Evolutionary conservation across 2,797 vertebrate species (phyloP).

Genomic region (Hypotaenidia okinawae): DNA sequence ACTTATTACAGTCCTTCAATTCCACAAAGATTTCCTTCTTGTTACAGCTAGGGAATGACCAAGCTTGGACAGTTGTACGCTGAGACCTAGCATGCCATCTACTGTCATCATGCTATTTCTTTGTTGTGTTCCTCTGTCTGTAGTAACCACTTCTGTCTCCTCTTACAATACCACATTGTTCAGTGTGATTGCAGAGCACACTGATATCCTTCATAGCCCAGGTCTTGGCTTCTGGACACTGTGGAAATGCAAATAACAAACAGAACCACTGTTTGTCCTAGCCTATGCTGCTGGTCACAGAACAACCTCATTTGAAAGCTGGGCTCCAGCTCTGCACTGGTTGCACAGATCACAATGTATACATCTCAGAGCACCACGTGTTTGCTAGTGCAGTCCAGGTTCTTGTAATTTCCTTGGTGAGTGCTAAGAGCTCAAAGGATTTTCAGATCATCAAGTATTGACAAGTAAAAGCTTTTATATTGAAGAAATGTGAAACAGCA

Average conservation of each 20-base stretch:
- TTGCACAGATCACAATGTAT: accelerated
- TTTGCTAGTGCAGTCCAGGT: background rate
- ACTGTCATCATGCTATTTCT: background rate
- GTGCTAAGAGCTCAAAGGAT: constrained; percentile 41
- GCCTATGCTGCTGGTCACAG: background rate
- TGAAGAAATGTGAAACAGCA: constrained; percentile 44
- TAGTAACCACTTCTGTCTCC: background rate
- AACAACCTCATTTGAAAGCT: background rate
- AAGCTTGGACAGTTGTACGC: background rate
- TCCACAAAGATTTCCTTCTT: background rate
- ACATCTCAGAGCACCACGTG: background rate
- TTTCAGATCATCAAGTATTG: constrained; percentile 58
- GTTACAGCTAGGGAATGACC: background rate
- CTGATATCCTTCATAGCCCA: background rate
- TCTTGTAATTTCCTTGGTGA: constrained; percentile 24
- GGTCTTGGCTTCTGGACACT: background rate
- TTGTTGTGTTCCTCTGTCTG: background rate
- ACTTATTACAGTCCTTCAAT: background rate
- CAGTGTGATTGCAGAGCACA: accelerated
- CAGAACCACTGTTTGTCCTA: background rate
- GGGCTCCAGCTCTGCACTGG: background rate
- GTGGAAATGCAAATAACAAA: background rate
- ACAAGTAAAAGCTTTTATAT: constrained; percentile 60
- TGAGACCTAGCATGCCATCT: background rate
- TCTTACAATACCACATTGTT: accelerated